These are phyloP conservation scores for Cheilosia vulpina DNA, from an alignment of 2,888 invertebrate genomes.

Conservation along the genomic window DNA sequence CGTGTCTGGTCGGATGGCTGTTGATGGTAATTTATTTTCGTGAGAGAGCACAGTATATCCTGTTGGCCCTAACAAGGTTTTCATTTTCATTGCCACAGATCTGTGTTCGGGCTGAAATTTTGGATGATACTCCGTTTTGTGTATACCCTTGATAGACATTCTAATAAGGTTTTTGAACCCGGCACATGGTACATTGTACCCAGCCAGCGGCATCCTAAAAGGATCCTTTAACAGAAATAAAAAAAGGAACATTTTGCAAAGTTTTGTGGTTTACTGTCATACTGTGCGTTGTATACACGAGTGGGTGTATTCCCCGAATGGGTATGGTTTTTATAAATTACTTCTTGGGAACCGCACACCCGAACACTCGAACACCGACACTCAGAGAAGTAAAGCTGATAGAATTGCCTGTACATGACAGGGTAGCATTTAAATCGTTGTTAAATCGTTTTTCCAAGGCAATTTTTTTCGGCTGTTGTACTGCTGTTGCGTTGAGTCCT, in stretches of 20 bases:
- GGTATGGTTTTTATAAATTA: slow-evolving; percentile 62
- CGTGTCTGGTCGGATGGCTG: slow-evolving; percentile 49
- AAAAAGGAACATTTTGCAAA: slow-evolving; percentile 21
- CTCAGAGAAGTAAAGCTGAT: slow-evolving; percentile 25
- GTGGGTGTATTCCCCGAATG: slow-evolving; percentile 28
- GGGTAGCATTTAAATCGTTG: slow-evolving; percentile 72
- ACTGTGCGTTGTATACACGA: slow-evolving; percentile 15
- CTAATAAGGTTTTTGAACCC: slow-evolving; percentile 71
- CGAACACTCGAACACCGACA: slow-evolving; percentile 3
- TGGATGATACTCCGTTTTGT: neutral
- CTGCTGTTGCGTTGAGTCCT: slow-evolving; percentile 41
- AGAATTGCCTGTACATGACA: slow-evolving; percentile 72
- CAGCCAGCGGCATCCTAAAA: slow-evolving; percentile 19
- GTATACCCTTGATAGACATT: slow-evolving; percentile 60
- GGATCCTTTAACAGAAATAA: slow-evolving; percentile 23
- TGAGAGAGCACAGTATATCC: slow-evolving; percentile 33
- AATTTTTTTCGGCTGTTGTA: slow-evolving; percentile 37
- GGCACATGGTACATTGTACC: slow-evolving; percentile 49
- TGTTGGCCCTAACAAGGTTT: slow-evolving; percentile 50
- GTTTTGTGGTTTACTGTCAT: slow-evolving; percentile 41
- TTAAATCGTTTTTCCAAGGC: slow-evolving; percentile 71
- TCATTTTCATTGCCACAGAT: slow-evolving; percentile 47
- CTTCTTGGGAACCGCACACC: slow-evolving; percentile 24
- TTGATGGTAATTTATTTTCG: slow-evolving; percentile 58
- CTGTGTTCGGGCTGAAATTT: neutral